phyloP scores from a whole-genome alignment of 37 sponge, comb jelly and placozoan genomes.

The Theonella swinhoei region DNA sequence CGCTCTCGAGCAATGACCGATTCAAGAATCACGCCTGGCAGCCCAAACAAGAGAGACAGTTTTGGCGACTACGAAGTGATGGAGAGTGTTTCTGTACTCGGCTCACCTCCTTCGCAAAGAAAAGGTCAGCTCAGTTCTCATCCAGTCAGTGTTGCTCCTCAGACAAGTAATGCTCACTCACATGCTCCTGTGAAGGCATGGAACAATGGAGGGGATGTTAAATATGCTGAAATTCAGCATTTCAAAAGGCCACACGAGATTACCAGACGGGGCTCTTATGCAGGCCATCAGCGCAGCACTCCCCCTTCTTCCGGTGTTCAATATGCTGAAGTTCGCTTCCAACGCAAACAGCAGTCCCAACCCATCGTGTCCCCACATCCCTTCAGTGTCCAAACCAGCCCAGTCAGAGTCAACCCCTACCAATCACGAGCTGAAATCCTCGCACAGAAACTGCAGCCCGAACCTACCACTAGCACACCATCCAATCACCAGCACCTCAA shows the following conservation, averaged over 20 bases:
- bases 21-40: not conserved
- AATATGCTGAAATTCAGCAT: slow-evolving; percentile 37
- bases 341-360: not conserved
- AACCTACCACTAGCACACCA: not conserved
- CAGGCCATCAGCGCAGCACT: not conserved
- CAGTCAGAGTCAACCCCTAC: slow-evolving; percentile 18
- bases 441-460: slow-evolving; percentile 14
- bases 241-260: not conserved
- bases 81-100: slow-evolving; percentile 59
- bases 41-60: slow-evolving; percentile 14
- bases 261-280: not conserved
- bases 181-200: not conserved
- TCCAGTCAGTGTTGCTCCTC: no score
- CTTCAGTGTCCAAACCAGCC: slow-evolving; percentile 9
- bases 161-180: not conserved
- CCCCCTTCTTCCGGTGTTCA: slow-evolving; percentile 24
- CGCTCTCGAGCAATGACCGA: not conserved
- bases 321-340: slow-evolving; percentile 58
- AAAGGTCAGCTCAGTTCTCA: no score
- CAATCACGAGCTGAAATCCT: slow-evolving; percentile 41
- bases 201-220: not conserved
- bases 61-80: slow-evolving; percentile 67
- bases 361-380: slow-evolving; percentile 10
- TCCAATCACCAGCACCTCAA: not conserved
- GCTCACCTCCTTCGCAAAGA: not conserved